Evolutionary conservation across 2,797 vertebrate species (phyloP).

Genomic region (Chaunax sp.): DNA sequence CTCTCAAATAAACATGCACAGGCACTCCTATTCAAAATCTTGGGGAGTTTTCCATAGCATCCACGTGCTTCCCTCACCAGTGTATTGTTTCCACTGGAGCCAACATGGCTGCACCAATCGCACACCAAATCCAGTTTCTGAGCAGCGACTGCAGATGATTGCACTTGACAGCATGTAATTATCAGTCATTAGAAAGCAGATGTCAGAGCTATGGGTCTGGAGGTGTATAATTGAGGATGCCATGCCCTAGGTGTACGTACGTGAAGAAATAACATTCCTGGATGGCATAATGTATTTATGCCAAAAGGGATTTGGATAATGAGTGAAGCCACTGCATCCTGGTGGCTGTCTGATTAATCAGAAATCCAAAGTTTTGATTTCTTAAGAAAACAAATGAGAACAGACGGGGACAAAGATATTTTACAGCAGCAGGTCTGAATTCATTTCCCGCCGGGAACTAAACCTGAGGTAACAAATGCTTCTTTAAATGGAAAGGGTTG

Average conservation of each 20-base stretch:
- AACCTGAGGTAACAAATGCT: constrained; percentile 65
- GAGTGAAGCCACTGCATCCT: constrained; percentile 31
- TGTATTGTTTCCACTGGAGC: constrained; percentile 29
- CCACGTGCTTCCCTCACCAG: constrained; percentile 2
- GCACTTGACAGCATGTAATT: constrained; percentile 93
- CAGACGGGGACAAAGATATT: constrained; percentile 45
- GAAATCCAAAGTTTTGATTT: constrained; percentile 22
- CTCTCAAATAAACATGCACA: neutral
- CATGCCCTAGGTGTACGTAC: constrained; percentile 54
- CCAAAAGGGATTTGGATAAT: constrained; percentile 52
- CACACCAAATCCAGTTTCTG: constrained; percentile 75
- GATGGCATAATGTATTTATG: constrained; percentile 55
- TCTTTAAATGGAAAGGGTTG: constrained; percentile 70
- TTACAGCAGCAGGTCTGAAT: constrained; percentile 43
- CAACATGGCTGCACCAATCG: constrained; percentile 46
- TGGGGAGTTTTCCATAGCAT: constrained; percentile 4
- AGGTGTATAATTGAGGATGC: constrained; percentile 70
- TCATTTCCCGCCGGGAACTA: constrained; percentile 57
- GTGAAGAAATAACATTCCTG: constrained; percentile 46
- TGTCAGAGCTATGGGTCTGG: constrained; percentile 85
- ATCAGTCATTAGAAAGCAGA: constrained; percentile 95
- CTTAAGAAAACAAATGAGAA: constrained; percentile 50
- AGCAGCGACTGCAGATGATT: constrained; percentile 88
- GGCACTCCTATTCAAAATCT: constrained; percentile 25
- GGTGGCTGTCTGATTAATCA: constrained; percentile 37